Percentiles rank a stretch among this genome's conserved stretches.
Evolutionary conservation across 2,113 vertebrate genomes (phyloP).

Genomic region (Gracilinanus agilis): DNA sequence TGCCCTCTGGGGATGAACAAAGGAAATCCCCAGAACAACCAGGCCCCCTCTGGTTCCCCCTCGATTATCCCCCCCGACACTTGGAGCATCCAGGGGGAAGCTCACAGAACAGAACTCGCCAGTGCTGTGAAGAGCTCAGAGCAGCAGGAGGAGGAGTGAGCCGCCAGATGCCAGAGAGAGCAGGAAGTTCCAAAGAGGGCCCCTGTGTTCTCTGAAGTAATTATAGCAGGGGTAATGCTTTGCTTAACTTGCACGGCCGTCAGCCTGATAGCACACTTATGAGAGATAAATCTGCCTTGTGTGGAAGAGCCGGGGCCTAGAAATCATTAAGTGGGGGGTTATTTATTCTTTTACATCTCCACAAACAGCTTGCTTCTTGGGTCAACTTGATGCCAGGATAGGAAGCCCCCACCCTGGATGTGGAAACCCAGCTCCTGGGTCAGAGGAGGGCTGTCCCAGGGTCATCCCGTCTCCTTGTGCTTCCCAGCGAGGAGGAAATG

Average conservation of each 20-base stretch:
- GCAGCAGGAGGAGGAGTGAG: constrained; percentile 43
- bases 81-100: constrained; percentile 64
- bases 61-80: constrained; percentile 50
- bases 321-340: constrained; percentile 60
- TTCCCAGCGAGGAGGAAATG: constrained; percentile 50
- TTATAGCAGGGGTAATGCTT: constrained; percentile 65
- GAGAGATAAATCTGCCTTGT: constrained; percentile 70
- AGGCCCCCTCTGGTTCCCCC: constrained; percentile 66
- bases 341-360: constrained; percentile 65
- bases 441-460: rapidly evolving
- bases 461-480: not conserved
- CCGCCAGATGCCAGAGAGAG: constrained; percentile 57
- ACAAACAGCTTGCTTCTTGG: constrained; percentile 30
- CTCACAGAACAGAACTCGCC: constrained; percentile 56
- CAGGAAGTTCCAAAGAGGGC: constrained; percentile 66
- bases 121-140: constrained; percentile 46
- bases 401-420: constrained; percentile 47
- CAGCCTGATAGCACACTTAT: constrained; percentile 70
- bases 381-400: constrained; percentile 52
- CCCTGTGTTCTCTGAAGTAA: constrained; percentile 64
- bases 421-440: not conserved
- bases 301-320: constrained; percentile 48
- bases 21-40: constrained; percentile 72
- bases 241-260: constrained; percentile 72
- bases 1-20: constrained; percentile 80